phyloP scores from a whole-genome alignment of 2,888 invertebrate species.

The Priocnemis perturbator region DNA sequence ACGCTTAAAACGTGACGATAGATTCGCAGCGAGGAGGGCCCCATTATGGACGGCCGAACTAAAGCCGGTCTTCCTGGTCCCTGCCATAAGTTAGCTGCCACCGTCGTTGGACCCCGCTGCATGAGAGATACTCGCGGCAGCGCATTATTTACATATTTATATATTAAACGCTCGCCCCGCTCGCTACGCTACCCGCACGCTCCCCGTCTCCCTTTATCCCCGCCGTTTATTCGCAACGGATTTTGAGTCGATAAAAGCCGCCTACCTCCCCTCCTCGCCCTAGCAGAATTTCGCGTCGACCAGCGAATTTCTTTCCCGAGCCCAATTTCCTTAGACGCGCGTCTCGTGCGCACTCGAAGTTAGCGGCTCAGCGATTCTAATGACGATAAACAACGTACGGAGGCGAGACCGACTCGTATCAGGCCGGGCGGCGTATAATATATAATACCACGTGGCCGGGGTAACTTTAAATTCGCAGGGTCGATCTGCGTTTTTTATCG shows the following conservation, averaged over 20 bases:
- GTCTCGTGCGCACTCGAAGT: neutral
- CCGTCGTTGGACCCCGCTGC: slow-evolving; percentile 59
- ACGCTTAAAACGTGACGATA: slow-evolving; percentile 64
- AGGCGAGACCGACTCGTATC: neutral
- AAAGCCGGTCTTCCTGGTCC: slow-evolving; percentile 61
- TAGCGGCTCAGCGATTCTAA: neutral
- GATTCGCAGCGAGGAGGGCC: slow-evolving; percentile 64
- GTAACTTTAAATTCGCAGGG: too few relatives aligned
- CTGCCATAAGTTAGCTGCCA: slow-evolving; percentile 70
- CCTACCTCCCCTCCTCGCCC: slow-evolving; percentile 4
- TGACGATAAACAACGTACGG: neutral
- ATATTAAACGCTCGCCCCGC: slow-evolving; percentile 62
- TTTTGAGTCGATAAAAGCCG: slow-evolving; percentile 46
- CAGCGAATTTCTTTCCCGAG: too few relatives aligned
- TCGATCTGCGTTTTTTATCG: too few relatives aligned
- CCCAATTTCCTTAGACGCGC: neutral
- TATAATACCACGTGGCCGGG: too few relatives aligned
- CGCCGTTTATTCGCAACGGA: slow-evolving; percentile 35
- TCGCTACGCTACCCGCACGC: slow-evolving; percentile 5
- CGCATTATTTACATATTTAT: slow-evolving; percentile 72
- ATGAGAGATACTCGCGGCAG: slow-evolving; percentile 67
- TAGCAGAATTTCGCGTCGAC: slow-evolving; percentile 4
- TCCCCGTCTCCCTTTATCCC: slow-evolving; percentile 45
- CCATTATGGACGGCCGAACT: slow-evolving; percentile 56
- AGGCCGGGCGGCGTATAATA: too few relatives aligned